Conservation (phyloP, 2,888 invertebrate genomes). For the Lochmaea crataegi region DNA sequence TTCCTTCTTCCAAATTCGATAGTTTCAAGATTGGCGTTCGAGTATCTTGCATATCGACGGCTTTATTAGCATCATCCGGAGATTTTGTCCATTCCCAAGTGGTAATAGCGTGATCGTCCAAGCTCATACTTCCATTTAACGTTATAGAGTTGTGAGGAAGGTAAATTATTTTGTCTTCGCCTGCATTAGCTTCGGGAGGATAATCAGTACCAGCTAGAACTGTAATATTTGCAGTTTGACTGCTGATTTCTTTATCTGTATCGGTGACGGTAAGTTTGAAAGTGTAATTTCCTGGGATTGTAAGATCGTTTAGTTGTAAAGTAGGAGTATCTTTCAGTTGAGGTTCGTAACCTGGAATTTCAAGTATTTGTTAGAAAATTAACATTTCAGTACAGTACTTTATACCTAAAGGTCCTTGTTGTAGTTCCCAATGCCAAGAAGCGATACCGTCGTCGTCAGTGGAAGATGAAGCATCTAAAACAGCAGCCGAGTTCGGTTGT, state of each 20-base stretch:
- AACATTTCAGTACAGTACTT: neutral
- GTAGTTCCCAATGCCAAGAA: constrained; percentile 93
- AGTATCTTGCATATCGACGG: constrained; percentile 96
- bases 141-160: constrained; percentile 88
- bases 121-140: constrained; percentile 89
- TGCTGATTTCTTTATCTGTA: constrained; percentile 87
- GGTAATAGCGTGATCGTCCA: constrained; percentile 92
- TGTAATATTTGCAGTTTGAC: constrained; percentile 87
- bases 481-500: constrained; percentile 88
- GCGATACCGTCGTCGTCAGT: constrained; percentile 85
- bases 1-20: constrained; percentile 91
- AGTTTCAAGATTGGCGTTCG: constrained; percentile 87
- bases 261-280: constrained; percentile 93
- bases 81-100: constrained; percentile 98
- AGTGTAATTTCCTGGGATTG: constrained; percentile 88
- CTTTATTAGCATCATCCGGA: constrained; percentile 86
- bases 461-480: constrained; percentile 80
- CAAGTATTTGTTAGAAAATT: neutral
- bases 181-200: constrained; percentile 95
- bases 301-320: constrained; percentile 84
- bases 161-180: constrained; percentile 88
- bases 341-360: constrained; percentile 80
- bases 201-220: constrained; percentile 93
- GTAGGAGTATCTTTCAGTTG: constrained; percentile 83
- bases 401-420: constrained; percentile 79